A percentile compares a stretch with the other conserved stretches of the same genome.
phyloP scores from a whole-genome alignment of 2,888 invertebrate species.

The Ptychoptera albimana region DNA sequence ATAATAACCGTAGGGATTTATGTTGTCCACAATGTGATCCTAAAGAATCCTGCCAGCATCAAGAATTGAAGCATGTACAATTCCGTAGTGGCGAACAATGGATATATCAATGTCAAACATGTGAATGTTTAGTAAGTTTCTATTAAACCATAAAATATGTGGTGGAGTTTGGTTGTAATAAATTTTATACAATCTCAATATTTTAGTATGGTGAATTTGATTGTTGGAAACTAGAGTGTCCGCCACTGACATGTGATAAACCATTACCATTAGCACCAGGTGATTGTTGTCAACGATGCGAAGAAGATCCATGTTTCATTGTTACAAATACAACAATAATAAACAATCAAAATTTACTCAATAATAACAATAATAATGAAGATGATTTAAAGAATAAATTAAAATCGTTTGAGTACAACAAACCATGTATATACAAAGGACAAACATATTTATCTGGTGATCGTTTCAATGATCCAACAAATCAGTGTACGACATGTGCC shows the following conservation, averaged over 20 bases:
- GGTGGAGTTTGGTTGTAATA: background rate
- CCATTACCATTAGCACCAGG: constrained; percentile 41
- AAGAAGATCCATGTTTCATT: constrained; percentile 40
- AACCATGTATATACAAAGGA: constrained; percentile 44
- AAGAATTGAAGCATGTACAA: constrained; percentile 57
- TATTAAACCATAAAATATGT: background rate
- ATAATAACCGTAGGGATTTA: constrained; percentile 32
- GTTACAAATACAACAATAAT: constrained; percentile 1
- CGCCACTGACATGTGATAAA: constrained; percentile 46
- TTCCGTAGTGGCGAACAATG: constrained; percentile 72
- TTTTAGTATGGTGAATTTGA: constrained; percentile 66
- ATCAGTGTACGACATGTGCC: constrained; percentile 54
- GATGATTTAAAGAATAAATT: constrained; percentile 15
- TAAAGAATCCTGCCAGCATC: constrained; percentile 57
- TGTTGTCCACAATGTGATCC: constrained; percentile 75
- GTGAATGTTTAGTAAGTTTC: constrained; percentile 66
- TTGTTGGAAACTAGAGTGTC: constrained; percentile 79
- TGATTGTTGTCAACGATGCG: constrained; percentile 56
- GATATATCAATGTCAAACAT: constrained; percentile 84
- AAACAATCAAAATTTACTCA: too few species aligned
- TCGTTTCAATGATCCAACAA: constrained; percentile 40
- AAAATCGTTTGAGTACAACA: constrained; percentile 18
- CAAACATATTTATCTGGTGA: constrained; percentile 41
- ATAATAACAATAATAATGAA: background rate
- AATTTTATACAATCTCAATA: background rate